A percentile compares a stretch with the other conserved stretches of the same genome.
These are phyloP conservation scores for Campylomormyrus tamandua DNA, from an alignment of 2,113 vertebrate species.

Conservation along the genomic window DNA sequence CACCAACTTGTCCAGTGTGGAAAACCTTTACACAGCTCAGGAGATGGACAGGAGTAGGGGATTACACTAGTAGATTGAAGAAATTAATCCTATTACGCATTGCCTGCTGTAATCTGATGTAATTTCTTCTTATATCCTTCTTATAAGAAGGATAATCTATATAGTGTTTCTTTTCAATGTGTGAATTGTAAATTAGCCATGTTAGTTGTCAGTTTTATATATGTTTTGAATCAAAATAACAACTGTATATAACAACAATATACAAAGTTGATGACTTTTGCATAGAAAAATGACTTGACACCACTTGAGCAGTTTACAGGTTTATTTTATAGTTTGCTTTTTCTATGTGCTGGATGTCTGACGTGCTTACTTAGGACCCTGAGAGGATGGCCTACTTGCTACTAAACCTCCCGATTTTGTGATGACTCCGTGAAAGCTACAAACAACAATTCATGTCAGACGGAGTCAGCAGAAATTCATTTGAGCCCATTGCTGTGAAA, in stretches of 20 bases:
- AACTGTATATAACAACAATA: background rate
- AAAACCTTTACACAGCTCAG: background rate
- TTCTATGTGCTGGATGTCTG: background rate
- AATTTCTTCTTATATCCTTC: background rate
- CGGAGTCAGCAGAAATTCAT: background rate
- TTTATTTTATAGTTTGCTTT: background rate
- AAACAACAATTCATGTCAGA: background rate
- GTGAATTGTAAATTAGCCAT: background rate
- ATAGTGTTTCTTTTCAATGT: background rate
- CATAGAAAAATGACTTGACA: background rate
- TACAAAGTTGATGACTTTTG: background rate
- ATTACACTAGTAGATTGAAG: background rate
- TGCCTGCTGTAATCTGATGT: slow-evolving; percentile 3
- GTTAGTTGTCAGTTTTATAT: background rate
- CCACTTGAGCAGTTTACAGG: background rate
- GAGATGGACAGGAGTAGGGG: background rate
- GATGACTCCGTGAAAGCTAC: background rate
- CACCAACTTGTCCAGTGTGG: background rate
- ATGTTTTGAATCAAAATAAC: background rate
- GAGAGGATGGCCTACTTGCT: background rate
- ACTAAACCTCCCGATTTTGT: background rate
- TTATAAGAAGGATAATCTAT: slow-evolving; percentile 10
- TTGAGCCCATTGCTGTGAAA: background rate
- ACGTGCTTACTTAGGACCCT: background rate
- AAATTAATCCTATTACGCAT: slow-evolving; percentile 17